These are phyloP conservation scores for Harmothoe impar DNA, from an alignment of 2,888 invertebrate genomes.

Conservation along the genomic window DNA sequence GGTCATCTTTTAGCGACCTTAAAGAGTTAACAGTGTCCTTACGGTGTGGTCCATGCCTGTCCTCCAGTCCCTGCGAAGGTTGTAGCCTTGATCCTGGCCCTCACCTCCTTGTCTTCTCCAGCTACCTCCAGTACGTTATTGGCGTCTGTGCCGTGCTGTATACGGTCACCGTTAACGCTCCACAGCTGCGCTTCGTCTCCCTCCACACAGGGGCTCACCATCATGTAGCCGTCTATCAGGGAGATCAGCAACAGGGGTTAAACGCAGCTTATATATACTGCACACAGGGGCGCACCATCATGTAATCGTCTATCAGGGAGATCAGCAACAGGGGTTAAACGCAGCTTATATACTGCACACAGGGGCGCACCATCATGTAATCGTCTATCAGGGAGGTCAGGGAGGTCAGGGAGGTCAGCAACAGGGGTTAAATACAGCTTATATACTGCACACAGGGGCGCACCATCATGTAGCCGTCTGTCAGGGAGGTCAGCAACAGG, in stretches of 20 bases:
- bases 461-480: constrained; percentile 36
- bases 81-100: constrained; percentile 1
- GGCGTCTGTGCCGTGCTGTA: constrained; percentile 20
- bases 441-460: not conserved
- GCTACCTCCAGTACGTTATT: not conserved
- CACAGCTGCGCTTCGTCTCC: constrained; percentile 41
- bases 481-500: not conserved
- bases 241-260: too few relatives aligned
- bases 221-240: not conserved
- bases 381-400: too few relatives aligned
- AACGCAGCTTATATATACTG: too few relatives aligned
- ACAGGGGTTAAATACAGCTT: too few relatives aligned
- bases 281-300: constrained; percentile 6
- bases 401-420: too few relatives aligned
- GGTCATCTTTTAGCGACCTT: too few relatives aligned
- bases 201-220: constrained; percentile 17
- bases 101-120: constrained; percentile 5
- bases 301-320: not conserved
- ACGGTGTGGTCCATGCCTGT: constrained; percentile 47
- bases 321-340: too few relatives aligned
- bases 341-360: too few relatives aligned
- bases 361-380: constrained; percentile 9
- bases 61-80: not conserved
- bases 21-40: too few relatives aligned
- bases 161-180: constrained; percentile 23